Evolutionary conservation across 2,888 invertebrate genomes (phyloP).

Genomic region (Gymnosoma rotundatum): DNA sequence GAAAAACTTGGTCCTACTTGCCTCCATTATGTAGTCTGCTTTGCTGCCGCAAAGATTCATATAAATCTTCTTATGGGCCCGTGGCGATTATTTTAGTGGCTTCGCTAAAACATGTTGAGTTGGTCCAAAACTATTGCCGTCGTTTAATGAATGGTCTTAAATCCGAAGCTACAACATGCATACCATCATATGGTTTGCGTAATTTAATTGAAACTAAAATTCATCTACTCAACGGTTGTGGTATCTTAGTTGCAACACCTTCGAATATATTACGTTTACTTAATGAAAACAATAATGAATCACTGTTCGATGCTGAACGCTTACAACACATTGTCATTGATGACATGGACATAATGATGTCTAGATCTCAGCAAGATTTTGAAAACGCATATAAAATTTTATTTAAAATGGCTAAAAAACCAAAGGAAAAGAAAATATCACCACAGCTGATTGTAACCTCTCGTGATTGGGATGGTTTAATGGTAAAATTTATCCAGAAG

Average conservation of each 20-base stretch:
- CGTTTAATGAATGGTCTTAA: constrained; percentile 81
- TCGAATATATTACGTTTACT: constrained; percentile 83
- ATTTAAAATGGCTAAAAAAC: constrained; percentile 69
- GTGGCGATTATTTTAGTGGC: constrained; percentile 87
- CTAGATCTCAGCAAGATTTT: constrained; percentile 69
- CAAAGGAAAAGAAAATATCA: constrained; percentile 57
- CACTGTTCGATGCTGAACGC: constrained; percentile 84
- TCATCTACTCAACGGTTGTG: constrained; percentile 85
- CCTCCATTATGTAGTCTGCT: constrained; percentile 86
- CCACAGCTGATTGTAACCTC: constrained; percentile 86
- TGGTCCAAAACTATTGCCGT: constrained; percentile 82
- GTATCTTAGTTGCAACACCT: constrained; percentile 88
- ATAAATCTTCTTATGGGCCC: constrained; percentile 84
- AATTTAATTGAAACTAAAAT: constrained; percentile 74
- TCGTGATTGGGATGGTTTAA: constrained; percentile 85
- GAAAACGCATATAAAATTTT: constrained; percentile 64
- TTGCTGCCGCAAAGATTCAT: constrained; percentile 70
- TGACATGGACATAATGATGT: constrained; percentile 86
- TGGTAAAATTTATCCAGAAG: constrained; percentile 83
- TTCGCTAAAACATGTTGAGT: constrained; percentile 84
- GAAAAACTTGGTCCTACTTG: constrained; percentile 88
- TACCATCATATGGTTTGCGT: constrained; percentile 80
- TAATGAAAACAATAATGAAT: constrained; percentile 80
- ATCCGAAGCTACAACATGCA: constrained; percentile 81
- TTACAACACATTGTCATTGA: constrained; percentile 88